Evolutionary conservation across 2,888 invertebrate genomes (phyloP).

Genomic region (Spisula solida): DNA sequence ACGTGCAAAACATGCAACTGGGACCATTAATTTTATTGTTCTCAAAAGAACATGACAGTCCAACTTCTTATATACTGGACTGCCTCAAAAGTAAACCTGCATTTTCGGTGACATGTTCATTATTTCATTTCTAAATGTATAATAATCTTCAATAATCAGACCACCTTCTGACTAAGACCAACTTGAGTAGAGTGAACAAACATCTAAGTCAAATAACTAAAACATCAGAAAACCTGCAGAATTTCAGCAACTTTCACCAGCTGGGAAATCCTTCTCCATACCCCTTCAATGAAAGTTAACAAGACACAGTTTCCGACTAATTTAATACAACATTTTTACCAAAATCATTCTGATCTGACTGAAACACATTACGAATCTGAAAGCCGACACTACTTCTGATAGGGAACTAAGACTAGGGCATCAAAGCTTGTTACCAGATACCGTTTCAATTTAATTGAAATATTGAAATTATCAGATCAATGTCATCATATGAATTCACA

Average conservation of each 20-base stretch:
- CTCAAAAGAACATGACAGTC: too few species aligned
- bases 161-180: too few species aligned
- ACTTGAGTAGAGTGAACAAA: too few species aligned
- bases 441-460: constrained; percentile 23
- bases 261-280: background rate
- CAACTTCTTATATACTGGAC: too few species aligned
- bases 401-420: background rate
- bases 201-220: too few species aligned
- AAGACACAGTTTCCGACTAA: constrained; percentile 3
- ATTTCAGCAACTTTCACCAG: background rate
- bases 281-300: background rate
- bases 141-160: too few species aligned
- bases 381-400: background rate
- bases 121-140: too few species aligned
- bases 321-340: background rate
- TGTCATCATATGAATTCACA: constrained; percentile 25
- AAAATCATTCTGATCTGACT: background rate
- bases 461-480: constrained; percentile 15
- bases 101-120: too few species aligned
- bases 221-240: too few species aligned
- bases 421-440: constrained; percentile 6
- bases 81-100: too few species aligned
- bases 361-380: background rate
- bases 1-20: too few species aligned
- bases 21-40: too few species aligned